Evolutionary conservation across 2,888 invertebrate species (phyloP).

Genomic region (Loripinus fragilis): DNA sequence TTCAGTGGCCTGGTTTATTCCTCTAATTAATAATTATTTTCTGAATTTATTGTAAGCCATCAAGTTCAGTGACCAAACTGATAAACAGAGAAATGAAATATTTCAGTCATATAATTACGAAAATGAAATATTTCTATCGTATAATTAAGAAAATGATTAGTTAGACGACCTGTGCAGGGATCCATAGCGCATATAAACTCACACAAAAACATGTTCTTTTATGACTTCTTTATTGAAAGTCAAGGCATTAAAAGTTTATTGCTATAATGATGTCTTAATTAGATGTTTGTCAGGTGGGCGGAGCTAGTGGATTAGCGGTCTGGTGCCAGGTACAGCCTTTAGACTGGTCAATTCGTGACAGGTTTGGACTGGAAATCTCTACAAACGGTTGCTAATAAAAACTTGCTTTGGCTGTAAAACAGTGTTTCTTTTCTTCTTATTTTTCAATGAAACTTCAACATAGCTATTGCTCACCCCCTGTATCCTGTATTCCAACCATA

Average conservation of each 20-base stretch:
- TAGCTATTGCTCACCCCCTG: too few relatives aligned
- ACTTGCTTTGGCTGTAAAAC: too few relatives aligned
- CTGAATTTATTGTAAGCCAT: background rate
- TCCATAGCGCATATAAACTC: conserved; percentile 14
- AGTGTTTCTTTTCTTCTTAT: too few relatives aligned
- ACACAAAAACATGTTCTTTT: conserved; percentile 18
- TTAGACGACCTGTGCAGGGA: background rate
- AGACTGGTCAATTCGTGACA: too few relatives aligned
- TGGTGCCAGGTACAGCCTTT: background rate
- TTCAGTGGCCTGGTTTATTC: too few relatives aligned
- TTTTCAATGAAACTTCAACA: too few relatives aligned
- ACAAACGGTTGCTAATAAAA: too few relatives aligned
- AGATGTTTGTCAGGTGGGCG: conserved; percentile 17
- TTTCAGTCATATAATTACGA: conserved; percentile 6
- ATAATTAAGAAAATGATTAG: conserved; percentile 8
- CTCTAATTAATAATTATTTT: background rate
- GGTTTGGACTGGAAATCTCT: too few relatives aligned
- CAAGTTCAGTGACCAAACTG: conserved; percentile 10
- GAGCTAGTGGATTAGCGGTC: conserved; percentile 5
- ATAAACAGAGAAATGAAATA: background rate
- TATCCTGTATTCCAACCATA: too few relatives aligned
- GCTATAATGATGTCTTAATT: conserved; percentile 11
- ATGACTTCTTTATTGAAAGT: conserved; percentile 4
- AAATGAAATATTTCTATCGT: background rate
- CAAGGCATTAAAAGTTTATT: conserved; percentile 9